Evolutionary conservation across 2,113 vertebrate species (phyloP).

Genomic region (Phycodurus eques): DNA sequence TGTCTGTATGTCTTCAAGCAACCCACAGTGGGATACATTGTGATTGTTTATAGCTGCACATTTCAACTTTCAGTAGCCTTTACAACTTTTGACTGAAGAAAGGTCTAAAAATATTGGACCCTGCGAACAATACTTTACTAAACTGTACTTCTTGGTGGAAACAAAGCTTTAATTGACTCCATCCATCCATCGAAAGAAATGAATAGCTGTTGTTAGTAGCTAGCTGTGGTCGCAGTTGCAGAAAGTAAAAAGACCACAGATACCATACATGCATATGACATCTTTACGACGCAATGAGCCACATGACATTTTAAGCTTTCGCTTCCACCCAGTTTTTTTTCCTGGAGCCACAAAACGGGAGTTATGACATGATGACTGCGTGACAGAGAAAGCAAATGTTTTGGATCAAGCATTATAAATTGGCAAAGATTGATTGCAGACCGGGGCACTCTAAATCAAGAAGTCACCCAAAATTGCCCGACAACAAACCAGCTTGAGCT

Average conservation of each 20-base stretch:
- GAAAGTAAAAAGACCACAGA: neutral
- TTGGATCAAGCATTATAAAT: constrained; percentile 58
- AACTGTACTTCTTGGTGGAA: neutral
- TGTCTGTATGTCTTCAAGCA: neutral
- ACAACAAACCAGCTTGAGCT: constrained; percentile 41
- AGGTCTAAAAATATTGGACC: neutral
- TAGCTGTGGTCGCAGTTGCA: neutral
- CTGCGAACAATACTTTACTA: neutral
- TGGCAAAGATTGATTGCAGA: constrained; percentile 59
- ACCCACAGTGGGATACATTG: neutral
- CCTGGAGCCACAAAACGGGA: constrained; percentile 9
- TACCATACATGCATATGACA: neutral
- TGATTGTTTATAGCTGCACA: neutral
- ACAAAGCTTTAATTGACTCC: neutral
- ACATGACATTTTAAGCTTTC: constrained; percentile 8
- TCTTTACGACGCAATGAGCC: constrained; percentile 1
- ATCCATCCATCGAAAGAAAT: neutral
- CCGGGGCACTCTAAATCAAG: constrained; percentile 66
- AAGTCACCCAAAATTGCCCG: constrained; percentile 45
- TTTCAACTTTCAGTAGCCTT: neutral
- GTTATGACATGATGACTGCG: constrained; percentile 1
- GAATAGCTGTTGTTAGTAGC: neutral
- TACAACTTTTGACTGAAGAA: neutral
- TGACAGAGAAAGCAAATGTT: constrained; percentile 35
- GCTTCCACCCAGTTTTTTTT: neutral